These are phyloP conservation scores for Sphyrna mokarran DNA, from an alignment of 2,113 vertebrate species.

Conservation along the genomic window DNA sequence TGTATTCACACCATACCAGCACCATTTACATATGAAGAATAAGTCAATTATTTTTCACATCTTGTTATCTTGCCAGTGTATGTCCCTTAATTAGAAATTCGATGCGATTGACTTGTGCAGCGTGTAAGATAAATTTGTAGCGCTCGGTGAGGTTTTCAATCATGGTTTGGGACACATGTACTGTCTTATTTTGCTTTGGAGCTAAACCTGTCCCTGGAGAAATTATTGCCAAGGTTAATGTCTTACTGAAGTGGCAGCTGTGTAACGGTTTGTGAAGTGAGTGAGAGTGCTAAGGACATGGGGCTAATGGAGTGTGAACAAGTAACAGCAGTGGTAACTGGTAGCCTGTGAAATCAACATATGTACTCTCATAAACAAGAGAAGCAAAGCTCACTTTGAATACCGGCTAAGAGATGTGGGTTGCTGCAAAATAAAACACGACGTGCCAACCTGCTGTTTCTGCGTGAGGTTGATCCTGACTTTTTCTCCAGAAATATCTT, in stretches of 20 bases:
- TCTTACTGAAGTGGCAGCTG: slow-evolving; percentile 23
- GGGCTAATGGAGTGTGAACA: slow-evolving; percentile 26
- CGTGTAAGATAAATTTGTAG: slow-evolving; percentile 20
- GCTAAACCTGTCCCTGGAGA: slow-evolving; percentile 31
- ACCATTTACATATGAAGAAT: slow-evolving; percentile 33
- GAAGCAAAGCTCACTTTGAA: background rate
- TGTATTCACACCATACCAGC: background rate
- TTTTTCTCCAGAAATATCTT: background rate
- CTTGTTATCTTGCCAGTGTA: slow-evolving; percentile 33
- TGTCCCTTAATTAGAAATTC: slow-evolving; percentile 33
- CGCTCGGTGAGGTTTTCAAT: slow-evolving; percentile 24
- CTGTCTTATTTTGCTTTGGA: slow-evolving; percentile 29
- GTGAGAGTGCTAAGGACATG: background rate
- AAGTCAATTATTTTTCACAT: slow-evolving; percentile 36
- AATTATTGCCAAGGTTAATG: slow-evolving; percentile 32
- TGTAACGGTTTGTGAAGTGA: background rate
- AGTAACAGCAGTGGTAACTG: slow-evolving; percentile 24
- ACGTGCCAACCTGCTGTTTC: background rate
- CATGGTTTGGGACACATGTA: background rate
- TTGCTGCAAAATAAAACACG: background rate
- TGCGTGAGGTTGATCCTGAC: background rate
- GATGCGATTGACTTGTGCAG: background rate
- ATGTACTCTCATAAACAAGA: slow-evolving; percentile 30
- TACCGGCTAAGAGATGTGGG: background rate
- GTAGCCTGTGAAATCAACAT: slow-evolving; percentile 30